phyloP scores from a whole-genome alignment of 2,797 vertebrate species.

The Melanotaenia pygmaea region DNA sequence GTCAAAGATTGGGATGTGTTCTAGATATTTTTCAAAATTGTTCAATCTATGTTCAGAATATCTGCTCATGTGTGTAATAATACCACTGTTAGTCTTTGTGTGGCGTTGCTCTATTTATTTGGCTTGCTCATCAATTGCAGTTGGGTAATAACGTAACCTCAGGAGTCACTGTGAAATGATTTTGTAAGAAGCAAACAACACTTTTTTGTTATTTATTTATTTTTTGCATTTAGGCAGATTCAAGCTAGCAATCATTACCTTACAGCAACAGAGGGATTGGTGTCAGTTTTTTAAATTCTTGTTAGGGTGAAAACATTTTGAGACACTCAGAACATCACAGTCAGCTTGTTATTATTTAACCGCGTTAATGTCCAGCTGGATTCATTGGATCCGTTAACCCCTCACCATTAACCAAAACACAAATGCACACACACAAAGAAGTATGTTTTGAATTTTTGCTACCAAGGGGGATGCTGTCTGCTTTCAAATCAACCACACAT shows the following conservation, averaged over 20 bases:
- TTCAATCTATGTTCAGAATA: conserved; percentile 1
- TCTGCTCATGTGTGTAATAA: conserved; percentile 9
- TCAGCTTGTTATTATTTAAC: background rate
- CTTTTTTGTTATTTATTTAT: background rate
- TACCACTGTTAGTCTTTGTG: conserved; percentile 9
- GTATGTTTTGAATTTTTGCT: background rate
- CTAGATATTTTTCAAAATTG: background rate
- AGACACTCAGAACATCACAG: background rate
- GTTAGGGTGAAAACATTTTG: background rate
- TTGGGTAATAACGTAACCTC: conserved; percentile 4
- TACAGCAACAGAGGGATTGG: background rate
- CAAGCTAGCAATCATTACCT: background rate
- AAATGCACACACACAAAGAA: background rate
- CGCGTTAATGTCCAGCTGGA: background rate
- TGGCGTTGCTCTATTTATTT: conserved; percentile 40
- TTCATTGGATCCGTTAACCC: background rate
- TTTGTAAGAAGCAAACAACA: background rate
- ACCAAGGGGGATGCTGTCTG: background rate
- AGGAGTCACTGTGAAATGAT: background rate
- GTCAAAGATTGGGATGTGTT: background rate
- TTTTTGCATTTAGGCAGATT: background rate
- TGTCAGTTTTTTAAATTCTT: background rate
- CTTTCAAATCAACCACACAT: background rate
- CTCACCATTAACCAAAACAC: background rate
- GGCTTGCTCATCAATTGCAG: conserved; percentile 4